phyloP scores from a whole-genome alignment of 2,113 vertebrate genomes.

The Burhinus oedicnemus region DNA sequence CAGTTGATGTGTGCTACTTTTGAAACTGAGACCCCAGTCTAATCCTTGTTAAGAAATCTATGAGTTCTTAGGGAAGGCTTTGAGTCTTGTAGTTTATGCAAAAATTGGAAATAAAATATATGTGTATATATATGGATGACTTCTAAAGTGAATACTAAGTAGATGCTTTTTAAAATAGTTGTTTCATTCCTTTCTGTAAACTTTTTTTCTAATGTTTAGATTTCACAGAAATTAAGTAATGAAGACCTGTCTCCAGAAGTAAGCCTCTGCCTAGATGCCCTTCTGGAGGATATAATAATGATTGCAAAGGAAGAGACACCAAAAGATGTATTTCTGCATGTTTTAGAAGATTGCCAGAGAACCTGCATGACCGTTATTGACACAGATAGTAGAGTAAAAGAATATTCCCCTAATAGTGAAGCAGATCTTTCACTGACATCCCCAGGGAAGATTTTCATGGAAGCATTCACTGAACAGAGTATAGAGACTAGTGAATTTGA shows the following conservation, averaged over 20 bases:
- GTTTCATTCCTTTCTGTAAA: background rate
- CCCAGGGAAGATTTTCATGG: background rate
- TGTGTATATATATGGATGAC: background rate
- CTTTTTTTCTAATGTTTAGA: background rate
- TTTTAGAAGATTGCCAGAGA: background rate
- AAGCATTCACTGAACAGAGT: background rate
- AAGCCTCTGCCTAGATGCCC: background rate
- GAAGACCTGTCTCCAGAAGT: constrained; percentile 30
- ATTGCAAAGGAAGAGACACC: background rate
- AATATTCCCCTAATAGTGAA: background rate
- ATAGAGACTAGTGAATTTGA: constrained; percentile 1
- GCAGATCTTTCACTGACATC: background rate
- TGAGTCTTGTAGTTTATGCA: background rate
- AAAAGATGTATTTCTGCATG: background rate
- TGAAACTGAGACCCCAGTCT: background rate
- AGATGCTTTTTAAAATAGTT: background rate
- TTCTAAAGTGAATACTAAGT: background rate
- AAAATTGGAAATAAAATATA: background rate
- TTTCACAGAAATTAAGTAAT: constrained; percentile 27
- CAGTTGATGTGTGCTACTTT: background rate
- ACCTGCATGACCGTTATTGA: background rate
- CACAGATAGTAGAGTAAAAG: constrained; percentile 11
- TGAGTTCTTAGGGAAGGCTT: background rate
- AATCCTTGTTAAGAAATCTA: background rate
- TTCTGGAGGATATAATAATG: background rate